Evolutionary conservation across 2,113 vertebrate species (phyloP).

Genomic region (Crotalus helleri): DNA sequence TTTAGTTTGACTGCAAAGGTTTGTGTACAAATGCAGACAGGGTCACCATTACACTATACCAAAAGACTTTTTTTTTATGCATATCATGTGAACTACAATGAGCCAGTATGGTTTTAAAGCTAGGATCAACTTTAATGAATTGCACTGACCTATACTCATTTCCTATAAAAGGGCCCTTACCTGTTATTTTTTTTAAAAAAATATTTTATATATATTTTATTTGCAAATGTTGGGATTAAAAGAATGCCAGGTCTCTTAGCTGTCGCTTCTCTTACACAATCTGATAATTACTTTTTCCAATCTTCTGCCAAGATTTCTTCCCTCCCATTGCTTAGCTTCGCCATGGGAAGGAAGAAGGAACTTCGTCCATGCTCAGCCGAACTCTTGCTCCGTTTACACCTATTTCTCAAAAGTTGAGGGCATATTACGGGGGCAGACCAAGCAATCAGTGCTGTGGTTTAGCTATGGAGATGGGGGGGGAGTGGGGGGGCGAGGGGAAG

Average conservation of each 20-base stretch:
- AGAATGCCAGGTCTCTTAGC: not conserved
- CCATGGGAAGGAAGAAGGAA: not conserved
- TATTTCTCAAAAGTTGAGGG: not conserved
- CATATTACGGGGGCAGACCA: not conserved
- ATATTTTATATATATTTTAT: too few species aligned
- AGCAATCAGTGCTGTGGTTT: not conserved
- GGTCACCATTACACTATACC: not conserved
- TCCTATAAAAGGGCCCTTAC: not conserved
- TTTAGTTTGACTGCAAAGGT: not conserved
- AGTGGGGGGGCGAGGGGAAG: not conserved
- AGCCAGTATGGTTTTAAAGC: not conserved
- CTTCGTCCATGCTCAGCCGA: not conserved
- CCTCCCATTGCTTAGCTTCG: not conserved
- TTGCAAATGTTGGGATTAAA: not conserved
- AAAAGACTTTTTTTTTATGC: not conserved
- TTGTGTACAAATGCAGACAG: not conserved
- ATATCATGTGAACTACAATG: not conserved
- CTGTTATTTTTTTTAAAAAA: too few species aligned
- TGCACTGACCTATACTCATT: not conserved
- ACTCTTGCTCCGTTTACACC: not conserved
- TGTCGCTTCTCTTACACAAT: not conserved
- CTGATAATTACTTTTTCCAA: not conserved
- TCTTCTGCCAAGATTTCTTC: not conserved
- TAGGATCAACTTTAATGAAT: not conserved
- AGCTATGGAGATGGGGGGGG: not conserved